A percentile compares a stretch with the other conserved stretches of the same genome.
These are phyloP conservation scores for Archilochus colubris DNA, from an alignment of 2,113 vertebrate species.

Conservation along the genomic window DNA sequence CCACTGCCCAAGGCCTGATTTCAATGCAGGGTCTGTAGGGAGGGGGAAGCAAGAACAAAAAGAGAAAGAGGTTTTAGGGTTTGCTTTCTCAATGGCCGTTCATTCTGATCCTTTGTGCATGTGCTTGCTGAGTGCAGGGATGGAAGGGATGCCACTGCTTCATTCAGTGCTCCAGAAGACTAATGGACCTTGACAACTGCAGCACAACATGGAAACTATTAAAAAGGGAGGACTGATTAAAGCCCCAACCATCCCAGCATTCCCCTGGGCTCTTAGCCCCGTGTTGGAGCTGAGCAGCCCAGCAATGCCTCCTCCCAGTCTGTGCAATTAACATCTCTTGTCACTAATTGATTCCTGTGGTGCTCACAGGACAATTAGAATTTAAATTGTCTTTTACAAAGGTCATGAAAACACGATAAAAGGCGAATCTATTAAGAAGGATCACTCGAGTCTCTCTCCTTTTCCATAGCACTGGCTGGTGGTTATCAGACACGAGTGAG, in stretches of 20 bases:
- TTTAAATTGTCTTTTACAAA: slow-evolving; percentile 83
- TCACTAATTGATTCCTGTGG: slow-evolving; percentile 81
- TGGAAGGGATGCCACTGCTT: background rate
- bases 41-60: background rate
- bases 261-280: slow-evolving; percentile 62
- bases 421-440: slow-evolving; percentile 75
- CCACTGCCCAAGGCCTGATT: background rate
- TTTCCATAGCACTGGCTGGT: background rate
- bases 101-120: background rate
- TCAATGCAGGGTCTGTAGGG: background rate
- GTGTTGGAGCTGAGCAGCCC: slow-evolving; percentile 36
- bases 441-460: slow-evolving; percentile 46
- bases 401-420: slow-evolving; percentile 80
- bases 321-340: slow-evolving; percentile 73
- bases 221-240: slow-evolving; percentile 52
- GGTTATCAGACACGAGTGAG: slow-evolving; percentile 1
- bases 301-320: slow-evolving; percentile 52
- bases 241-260: slow-evolving; percentile 21
- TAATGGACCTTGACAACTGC: slow-evolving; percentile 58
- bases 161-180: slow-evolving; percentile 25
- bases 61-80: background rate
- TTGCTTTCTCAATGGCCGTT: background rate
- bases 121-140: background rate
- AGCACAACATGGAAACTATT: slow-evolving; percentile 50
- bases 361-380: slow-evolving; percentile 79